Base-by-base conservation (phyloP, 2,113 vertebrate genomes). In the Petrocephalus zakoni region DNA sequence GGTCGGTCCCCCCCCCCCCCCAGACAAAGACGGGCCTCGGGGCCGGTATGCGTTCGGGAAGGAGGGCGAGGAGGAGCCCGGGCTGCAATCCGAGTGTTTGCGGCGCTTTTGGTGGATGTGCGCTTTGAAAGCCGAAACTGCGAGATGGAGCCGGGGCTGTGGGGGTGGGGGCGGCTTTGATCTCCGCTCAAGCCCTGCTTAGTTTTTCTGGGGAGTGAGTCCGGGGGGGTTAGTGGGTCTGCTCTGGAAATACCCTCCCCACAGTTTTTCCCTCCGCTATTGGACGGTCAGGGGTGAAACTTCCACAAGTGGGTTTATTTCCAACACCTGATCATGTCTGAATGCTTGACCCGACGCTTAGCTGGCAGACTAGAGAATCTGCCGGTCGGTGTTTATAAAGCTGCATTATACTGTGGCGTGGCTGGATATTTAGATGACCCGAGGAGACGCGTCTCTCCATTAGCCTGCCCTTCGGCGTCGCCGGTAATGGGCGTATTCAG, bases 141-240 rank as follows among this genome's bases (percentile, higher is more conserved):
- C 92, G 93, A 92, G 93, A 91, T 93, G 91, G 93, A 92, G 91
- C 90, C 75, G 91, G 91, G 93, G 93, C 92, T 91, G 92, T 87
- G 88, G 88, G 88, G 68, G 93, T 92, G 92, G 92, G 90, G 93
- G 94, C 94, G 92, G 93, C 92, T 95, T 95, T 95, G 93, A 95
- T 94, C 93, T 94, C 91, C 89, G 90, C 90, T 92, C 93, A 93
- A 85, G 91, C 93, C 94, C 90, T 93, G 94, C 93, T 92, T 94
- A 46, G 42, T 83, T 83, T 83, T 47, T 83, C 37, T 47, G 81
- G 46, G 94, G 94, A 95, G 94, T 93, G 94, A 94, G 92, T 93
- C 42, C 42, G 42, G 93, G 91, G 87, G 90, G 92, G 92, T 92
- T 93, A 42, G 75, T 81, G 22, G 81, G 46, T 83, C 21, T 83